phyloP scores from a whole-genome alignment of 2,888 invertebrate species.

The Cantharis lateralis region DNA sequence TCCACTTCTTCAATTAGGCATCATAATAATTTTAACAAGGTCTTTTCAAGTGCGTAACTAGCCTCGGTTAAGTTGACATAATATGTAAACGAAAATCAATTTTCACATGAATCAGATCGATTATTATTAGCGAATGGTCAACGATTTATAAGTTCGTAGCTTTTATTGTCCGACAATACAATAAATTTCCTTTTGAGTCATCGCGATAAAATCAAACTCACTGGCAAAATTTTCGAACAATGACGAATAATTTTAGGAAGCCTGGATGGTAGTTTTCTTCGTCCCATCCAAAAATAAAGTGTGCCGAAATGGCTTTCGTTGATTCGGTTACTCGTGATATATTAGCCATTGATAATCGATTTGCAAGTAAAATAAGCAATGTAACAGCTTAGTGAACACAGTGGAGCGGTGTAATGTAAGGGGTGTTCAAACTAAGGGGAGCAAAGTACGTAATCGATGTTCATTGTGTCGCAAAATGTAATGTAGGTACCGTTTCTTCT shows the following conservation, averaged over 20 bases:
- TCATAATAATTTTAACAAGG: constrained; percentile 22
- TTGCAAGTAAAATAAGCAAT: not conserved
- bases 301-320: not conserved
- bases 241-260: too few relatives aligned
- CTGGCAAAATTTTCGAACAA: not conserved
- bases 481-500: not conserved
- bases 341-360: not conserved
- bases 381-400: not conserved
- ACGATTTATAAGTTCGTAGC: not conserved
- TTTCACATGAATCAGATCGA: not conserved
- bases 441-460: not conserved
- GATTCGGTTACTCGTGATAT: not conserved
- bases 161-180: not conserved
- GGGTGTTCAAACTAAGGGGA: not conserved
- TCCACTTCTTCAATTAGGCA: constrained; percentile 15
- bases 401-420: not conserved
- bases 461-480: not conserved
- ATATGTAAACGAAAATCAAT: not conserved
- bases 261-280: too few relatives aligned
- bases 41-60: not conserved
- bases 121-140: too few relatives aligned
- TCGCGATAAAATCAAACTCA: not conserved
- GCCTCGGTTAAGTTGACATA: not conserved
- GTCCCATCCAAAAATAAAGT: too few relatives aligned
- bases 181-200: not conserved